phyloP scores from a whole-genome alignment of 2,797 vertebrate species.

The Poecilia velifera region DNA sequence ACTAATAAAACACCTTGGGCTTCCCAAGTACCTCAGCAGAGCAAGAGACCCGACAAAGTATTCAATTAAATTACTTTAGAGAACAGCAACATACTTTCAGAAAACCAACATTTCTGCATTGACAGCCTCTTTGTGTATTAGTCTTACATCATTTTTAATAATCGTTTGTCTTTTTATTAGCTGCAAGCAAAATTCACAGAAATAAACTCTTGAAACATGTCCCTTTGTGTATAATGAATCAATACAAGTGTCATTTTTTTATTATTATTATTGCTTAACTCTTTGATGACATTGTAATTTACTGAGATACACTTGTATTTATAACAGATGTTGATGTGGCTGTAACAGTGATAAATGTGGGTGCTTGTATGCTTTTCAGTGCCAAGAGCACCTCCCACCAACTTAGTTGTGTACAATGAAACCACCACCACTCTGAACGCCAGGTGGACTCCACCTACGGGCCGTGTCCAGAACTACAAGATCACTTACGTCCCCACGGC shows the following conservation, averaged over 20 bases:
- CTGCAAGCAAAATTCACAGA: constrained; percentile 1
- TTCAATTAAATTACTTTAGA: background rate
- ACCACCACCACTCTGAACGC: constrained; percentile 91
- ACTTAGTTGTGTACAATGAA: constrained; percentile 95
- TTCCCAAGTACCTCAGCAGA: background rate
- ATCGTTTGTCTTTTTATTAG: background rate
- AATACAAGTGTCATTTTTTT: background rate
- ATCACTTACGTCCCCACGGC: constrained; percentile 87
- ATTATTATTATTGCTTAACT: no score
- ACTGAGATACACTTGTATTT: background rate
- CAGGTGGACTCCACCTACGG: constrained; percentile 92
- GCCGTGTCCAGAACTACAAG: constrained; percentile 91
- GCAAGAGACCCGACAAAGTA: background rate
- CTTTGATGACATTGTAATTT: constrained; percentile 1
- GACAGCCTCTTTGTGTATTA: background rate
- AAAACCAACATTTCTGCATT: background rate
- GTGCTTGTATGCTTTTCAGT: constrained; percentile 71
- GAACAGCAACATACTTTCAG: background rate
- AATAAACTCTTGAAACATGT: background rate
- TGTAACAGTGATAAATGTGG: constrained; percentile 34
- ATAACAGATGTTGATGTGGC: background rate
- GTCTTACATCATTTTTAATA: background rate
- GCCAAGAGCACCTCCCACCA: constrained; percentile 87
- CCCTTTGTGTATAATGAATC: background rate
- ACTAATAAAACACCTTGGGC: background rate